Conservation (phyloP, 1,140 invertebrate species). For the Sitophilus oryzae region DNA sequence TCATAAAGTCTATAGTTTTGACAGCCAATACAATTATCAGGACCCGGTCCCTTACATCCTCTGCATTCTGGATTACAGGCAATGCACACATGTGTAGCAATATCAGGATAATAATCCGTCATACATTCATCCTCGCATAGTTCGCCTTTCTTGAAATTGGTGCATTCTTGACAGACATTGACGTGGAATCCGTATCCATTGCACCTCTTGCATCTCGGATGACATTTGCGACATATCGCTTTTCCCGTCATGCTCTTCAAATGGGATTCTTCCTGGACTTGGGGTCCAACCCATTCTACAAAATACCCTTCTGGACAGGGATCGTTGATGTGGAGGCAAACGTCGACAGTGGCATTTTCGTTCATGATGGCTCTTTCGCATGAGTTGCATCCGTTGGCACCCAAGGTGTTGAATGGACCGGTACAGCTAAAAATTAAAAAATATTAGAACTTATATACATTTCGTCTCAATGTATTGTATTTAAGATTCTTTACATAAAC, state of each 20-base stretch:
- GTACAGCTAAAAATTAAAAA: constrained; percentile 58
- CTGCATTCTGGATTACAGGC: constrained; percentile 76
- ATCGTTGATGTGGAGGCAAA: constrained; percentile 74
- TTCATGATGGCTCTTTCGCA: constrained; percentile 87
- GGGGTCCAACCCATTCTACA: constrained; percentile 74
- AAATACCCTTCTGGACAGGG: constrained; percentile 79
- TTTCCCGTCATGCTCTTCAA: constrained; percentile 68
- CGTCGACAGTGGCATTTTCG: constrained; percentile 50
- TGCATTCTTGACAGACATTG: constrained; percentile 78
- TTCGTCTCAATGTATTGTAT: too few species aligned
- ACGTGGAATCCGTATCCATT: constrained; percentile 82
- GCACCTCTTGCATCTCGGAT: constrained; percentile 83
- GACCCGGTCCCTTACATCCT: constrained; percentile 73
- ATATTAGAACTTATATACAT: neutral
- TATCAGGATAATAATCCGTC: constrained; percentile 74
- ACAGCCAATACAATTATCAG: constrained; percentile 76
- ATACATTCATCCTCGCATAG: constrained; percentile 90
- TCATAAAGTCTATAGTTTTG: constrained; percentile 78
- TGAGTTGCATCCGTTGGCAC: constrained; percentile 74
- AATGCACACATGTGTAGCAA: constrained; percentile 64
- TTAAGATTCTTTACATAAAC: too few species aligned
- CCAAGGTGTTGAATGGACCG: constrained; percentile 79
- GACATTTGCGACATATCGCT: constrained; percentile 81
- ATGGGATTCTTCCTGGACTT: constrained; percentile 55
- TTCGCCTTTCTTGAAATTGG: constrained; percentile 76